These are phyloP conservation scores for Rhineura floridana DNA, from an alignment of 2,113 vertebrate species.

Conservation along the genomic window DNA sequence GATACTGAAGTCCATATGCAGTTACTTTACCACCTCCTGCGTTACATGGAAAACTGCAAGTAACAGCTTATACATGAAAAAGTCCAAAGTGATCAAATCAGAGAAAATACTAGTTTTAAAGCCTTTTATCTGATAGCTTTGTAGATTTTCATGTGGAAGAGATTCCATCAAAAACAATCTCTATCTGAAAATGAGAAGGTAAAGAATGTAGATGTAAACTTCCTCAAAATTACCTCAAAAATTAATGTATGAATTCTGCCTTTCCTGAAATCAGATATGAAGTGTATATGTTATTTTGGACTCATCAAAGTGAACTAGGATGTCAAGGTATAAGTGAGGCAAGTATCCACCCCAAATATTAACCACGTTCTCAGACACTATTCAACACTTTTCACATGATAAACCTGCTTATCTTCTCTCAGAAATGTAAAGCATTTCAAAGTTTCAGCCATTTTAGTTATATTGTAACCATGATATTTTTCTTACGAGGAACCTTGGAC, in stretches of 20 bases:
- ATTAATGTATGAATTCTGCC: not conserved
- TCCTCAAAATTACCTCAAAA: not conserved
- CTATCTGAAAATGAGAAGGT: not conserved
- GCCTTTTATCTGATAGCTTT: not conserved
- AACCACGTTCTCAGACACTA: not conserved
- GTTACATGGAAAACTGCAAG: not conserved
- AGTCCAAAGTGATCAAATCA: not conserved
- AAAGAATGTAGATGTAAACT: not conserved
- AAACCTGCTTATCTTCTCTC: not conserved
- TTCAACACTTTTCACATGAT: conserved; percentile 7
- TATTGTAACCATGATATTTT: fast-evolving
- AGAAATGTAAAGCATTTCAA: not conserved
- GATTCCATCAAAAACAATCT: not conserved
- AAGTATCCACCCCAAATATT: not conserved
- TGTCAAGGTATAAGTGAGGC: not conserved
- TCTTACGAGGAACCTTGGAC: conserved; percentile 10
- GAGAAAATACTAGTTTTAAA: not conserved
- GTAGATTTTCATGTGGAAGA: not conserved
- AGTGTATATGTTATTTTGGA: not conserved
- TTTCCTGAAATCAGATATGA: not conserved
- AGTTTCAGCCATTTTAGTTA: conserved; percentile 18
- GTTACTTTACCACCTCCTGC: not conserved
- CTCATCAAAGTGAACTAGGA: not conserved
- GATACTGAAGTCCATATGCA: not conserved
- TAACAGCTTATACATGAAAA: not conserved